phyloP scores from a whole-genome alignment of 2,888 invertebrate species.

The Acheta domesticus region DNA sequence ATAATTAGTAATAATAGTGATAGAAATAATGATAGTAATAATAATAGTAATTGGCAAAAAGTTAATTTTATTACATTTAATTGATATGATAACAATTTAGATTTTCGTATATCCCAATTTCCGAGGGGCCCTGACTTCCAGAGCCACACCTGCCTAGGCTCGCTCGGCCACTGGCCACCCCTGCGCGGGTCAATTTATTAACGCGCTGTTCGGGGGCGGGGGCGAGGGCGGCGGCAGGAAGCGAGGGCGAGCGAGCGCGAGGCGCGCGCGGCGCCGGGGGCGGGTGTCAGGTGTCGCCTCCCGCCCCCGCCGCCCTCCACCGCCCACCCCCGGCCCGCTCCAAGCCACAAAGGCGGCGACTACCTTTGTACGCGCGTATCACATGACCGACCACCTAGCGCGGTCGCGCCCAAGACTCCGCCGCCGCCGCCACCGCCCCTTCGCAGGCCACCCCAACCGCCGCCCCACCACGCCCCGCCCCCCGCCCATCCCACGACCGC shows the following conservation, averaged over 20 bases:
- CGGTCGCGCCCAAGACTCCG: not conserved
- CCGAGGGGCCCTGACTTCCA: no score
- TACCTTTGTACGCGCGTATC: not conserved
- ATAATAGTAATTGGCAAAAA: no score
- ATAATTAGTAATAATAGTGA: no score
- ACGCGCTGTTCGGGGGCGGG: no score
- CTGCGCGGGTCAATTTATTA: no score
- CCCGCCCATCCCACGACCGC: not conserved
- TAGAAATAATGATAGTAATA: no score
- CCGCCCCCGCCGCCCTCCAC: not conserved
- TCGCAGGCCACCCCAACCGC: not conserved
- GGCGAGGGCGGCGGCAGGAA: not conserved
- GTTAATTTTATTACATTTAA: no score
- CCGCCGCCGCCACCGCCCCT: not conserved
- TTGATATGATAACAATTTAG: no score
- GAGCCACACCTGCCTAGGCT: no score
- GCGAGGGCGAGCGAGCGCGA: no score
- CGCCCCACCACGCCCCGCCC: not conserved
- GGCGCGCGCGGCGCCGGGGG: not conserved
- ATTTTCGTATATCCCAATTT: no score
- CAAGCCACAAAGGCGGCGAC: not conserved
- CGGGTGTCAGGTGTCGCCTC: not conserved
- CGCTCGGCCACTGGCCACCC: no score
- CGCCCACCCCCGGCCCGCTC: not conserved
- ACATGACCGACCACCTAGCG: slow-evolving; percentile 5